Base-by-base conservation (phyloP, 2,113 vertebrate species). In the Sciurus niger region DNA sequence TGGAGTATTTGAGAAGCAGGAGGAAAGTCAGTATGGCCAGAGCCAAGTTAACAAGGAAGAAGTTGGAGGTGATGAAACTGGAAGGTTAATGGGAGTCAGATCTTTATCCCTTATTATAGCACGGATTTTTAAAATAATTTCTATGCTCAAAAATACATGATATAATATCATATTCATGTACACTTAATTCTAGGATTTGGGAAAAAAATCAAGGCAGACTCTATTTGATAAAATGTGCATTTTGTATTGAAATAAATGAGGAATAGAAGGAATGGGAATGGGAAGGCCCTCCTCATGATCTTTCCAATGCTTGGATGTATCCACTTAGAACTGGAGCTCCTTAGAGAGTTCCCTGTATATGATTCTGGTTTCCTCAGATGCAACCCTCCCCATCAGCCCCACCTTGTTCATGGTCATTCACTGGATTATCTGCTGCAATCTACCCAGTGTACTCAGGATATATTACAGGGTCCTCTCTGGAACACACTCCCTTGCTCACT, bases 121-220 rank as follows among this genome's bases (percentile, higher is more conserved):
- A 79, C 0, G 83, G 60, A 12, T 58, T 17, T 84, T 85, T 32
- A 85, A 92, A 68, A 32, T 43, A 83, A 97, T 83, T 48, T 20
- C 20, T 91, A 53, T 73, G 34, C 68, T 96, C 34, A 88, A 79
- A 95, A 93, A 40, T n/a, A 37, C 46, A 72, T 34, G 65, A 34
- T 63, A 79, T 40, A 84, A 80, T 32, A 74, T n/a, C 8, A 22
- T 51, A 63, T 72, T 94, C 53, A 63, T 89, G 74, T 82, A 37
- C n/a, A 37, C 43, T 72, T 28, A 88, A 88, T 40, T 46, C 25
- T 85, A 78, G 84, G 76, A 76, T 80, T 95, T 97, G 73, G 78
- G 30, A 48, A 96, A 87, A 60, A 96, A 87, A 95, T 72, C 43
- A 43, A 95, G 67, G 89, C 34, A 70, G 85, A 88, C 60, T 70